phyloP scores from a whole-genome alignment of 2,113 vertebrate genomes.

The Melierax canorus region DNA sequence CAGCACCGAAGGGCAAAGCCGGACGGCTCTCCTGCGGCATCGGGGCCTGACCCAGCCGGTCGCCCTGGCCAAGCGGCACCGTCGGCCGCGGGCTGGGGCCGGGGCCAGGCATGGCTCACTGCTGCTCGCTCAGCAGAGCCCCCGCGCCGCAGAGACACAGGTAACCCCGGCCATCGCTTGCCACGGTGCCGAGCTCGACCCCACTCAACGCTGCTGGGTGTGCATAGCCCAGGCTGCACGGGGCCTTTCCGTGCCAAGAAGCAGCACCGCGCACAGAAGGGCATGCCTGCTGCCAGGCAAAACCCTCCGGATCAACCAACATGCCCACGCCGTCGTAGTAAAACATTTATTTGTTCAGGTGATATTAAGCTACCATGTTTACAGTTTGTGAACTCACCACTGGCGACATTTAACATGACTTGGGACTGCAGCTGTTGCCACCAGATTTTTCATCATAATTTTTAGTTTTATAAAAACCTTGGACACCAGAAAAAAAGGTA shows the following conservation, averaged over 20 bases:
- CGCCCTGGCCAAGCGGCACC: background rate
- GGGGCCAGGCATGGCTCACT: rapidly evolving
- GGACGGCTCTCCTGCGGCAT: background rate
- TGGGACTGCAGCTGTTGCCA: slow-evolving; percentile 55
- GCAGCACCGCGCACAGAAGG: rapidly evolving
- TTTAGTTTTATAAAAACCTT: slow-evolving; percentile 61
- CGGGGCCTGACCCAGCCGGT: rapidly evolving
- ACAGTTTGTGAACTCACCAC: slow-evolving; percentile 71
- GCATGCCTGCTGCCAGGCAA: background rate
- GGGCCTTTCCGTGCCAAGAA: too few relatives aligned
- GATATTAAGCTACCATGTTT: slow-evolving; percentile 72
- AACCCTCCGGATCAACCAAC: slow-evolving; percentile 37
- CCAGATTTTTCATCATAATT: background rate
- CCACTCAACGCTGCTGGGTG: background rate
- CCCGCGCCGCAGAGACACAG: background rate
- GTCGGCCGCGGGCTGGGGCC: rapidly evolving
- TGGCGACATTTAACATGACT: slow-evolving; percentile 51
- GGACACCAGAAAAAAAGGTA: slow-evolving; percentile 63
- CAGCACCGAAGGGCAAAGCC: background rate
- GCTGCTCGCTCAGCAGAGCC: background rate
- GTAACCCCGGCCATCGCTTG: rapidly evolving
- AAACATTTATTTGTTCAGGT: slow-evolving; percentile 81
- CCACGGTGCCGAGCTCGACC: background rate
- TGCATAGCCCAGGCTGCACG: rapidly evolving
- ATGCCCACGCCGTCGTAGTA: slow-evolving; percentile 57